These are phyloP conservation scores for Zaprionus gabonicus DNA, from an alignment of 1,140 invertebrate species.

Conservation along the genomic window DNA sequence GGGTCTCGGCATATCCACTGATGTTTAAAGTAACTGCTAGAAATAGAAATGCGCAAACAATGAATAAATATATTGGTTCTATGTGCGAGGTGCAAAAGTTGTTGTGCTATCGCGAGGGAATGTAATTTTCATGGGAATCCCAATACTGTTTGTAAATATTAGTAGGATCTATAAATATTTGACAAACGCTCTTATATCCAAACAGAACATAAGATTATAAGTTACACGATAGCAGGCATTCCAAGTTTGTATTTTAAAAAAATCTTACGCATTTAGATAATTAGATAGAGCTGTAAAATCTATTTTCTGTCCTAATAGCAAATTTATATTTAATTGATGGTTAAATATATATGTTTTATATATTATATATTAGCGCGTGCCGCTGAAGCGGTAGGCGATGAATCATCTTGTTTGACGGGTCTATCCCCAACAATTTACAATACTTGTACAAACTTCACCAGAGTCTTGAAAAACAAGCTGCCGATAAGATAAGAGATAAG, in stretches of 20 bases:
- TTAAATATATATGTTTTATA: not conserved
- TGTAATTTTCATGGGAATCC: not conserved
- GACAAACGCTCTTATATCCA: not conserved
- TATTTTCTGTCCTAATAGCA: not conserved
- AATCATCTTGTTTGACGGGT: constrained; percentile 21
- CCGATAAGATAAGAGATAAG: constrained; percentile 53
- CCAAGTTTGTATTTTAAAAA: not conserved
- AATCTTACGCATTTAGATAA: not conserved
- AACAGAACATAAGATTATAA: not conserved
- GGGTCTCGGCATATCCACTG: constrained; percentile 67
- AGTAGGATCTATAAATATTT: constrained; percentile 1
- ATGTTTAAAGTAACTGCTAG: constrained; percentile 69
- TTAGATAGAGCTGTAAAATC: too few relatives aligned
- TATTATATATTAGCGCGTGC: constrained; percentile 16
- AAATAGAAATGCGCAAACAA: constrained; percentile 16
- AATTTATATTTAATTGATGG: not conserved
- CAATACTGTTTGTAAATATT: constrained; percentile 5
- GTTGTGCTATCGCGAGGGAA: not conserved
- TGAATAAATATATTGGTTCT: constrained; percentile 1
- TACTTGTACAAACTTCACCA: constrained; percentile 11
- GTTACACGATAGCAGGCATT: not conserved
- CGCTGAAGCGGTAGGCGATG: constrained; percentile 10
- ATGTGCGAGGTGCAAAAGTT: not conserved
- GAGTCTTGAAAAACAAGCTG: constrained; percentile 11
- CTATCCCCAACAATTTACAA: constrained; percentile 25